phyloP scores from a whole-genome alignment of 2,888 invertebrate species.

The Anthophora plumipes region DNA sequence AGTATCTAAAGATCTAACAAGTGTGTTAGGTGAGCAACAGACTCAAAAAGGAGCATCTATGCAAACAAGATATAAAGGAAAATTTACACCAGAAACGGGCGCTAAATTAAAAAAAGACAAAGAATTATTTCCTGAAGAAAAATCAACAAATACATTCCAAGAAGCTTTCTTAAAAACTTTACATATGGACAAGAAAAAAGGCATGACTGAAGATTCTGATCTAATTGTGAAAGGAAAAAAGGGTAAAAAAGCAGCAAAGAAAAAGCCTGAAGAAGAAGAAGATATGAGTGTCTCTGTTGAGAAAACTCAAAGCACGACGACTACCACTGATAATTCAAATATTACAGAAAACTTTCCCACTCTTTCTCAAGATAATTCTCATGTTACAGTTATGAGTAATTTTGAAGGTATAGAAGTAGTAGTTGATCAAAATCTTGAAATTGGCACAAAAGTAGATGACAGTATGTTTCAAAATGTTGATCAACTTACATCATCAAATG shows the following conservation, averaged over 20 bases:
- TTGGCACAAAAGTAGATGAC: conserved; percentile 60
- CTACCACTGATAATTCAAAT: conserved; percentile 15
- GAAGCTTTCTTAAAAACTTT: conserved; percentile 80
- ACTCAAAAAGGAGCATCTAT: conserved; percentile 53
- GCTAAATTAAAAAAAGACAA: conserved; percentile 72
- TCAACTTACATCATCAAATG: conserved; percentile 45
- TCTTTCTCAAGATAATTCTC: conserved; percentile 54
- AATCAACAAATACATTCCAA: conserved; percentile 76
- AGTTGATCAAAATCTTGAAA: conserved; percentile 68
- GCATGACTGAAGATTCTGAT: conserved; percentile 55
- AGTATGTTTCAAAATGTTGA: conserved; percentile 34
- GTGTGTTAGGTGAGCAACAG: conserved; percentile 39
- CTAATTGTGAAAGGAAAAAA: conserved; percentile 62
- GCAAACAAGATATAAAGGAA: conserved; percentile 72
- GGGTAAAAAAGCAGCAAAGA: conserved; percentile 60
- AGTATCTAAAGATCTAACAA: conserved; percentile 34
- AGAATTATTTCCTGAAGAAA: conserved; percentile 70
- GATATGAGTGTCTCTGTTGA: conserved; percentile 1
- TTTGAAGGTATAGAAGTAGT: conserved; percentile 74
- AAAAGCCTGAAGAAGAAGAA: conserved; percentile 62
- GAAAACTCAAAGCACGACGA: conserved; percentile 26
- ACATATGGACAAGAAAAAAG: conserved; percentile 75
- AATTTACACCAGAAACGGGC: conserved; percentile 70
- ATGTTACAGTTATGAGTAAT: conserved; percentile 65
- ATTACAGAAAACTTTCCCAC: conserved; percentile 39